Evolutionary conservation across 2,888 invertebrate species (phyloP).

Genomic region (Drosophila neotestacea): DNA sequence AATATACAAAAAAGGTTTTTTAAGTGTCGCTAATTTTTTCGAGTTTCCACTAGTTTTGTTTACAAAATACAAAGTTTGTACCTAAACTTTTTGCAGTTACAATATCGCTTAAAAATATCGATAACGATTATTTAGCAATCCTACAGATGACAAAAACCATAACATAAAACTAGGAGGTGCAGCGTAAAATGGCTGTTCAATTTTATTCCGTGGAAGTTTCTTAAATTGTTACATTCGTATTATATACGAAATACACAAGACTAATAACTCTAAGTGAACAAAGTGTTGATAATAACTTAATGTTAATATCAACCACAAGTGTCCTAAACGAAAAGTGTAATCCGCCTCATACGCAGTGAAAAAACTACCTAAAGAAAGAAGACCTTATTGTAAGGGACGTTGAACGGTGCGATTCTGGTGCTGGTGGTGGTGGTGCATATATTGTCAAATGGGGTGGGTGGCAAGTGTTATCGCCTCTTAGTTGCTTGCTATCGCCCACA

Average conservation of each 20-base stretch:
- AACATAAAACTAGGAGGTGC: conserved; percentile 46
- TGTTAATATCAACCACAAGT: conserved; percentile 37
- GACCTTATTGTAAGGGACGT: conserved; percentile 45
- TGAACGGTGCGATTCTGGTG: conserved; percentile 52
- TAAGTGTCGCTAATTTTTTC: too few relatives aligned
- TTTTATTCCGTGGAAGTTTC: conserved; percentile 34
- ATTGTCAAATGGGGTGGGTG: conserved; percentile 35
- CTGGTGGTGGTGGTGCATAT: conserved; percentile 35
- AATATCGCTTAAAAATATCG: too few relatives aligned
- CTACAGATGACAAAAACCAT: conserved; percentile 21
- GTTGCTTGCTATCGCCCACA: conserved; percentile 57
- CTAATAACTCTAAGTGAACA: conserved; percentile 13
- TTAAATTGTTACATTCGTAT: conserved; percentile 18
- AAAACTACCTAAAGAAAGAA: conserved; percentile 32
- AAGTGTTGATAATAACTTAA: conserved; percentile 28
- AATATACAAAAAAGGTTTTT: too few relatives aligned
- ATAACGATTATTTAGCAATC: too few relatives aligned
- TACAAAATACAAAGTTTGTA: too few relatives aligned
- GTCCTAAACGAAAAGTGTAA: conserved; percentile 44
- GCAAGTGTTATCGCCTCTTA: conserved; percentile 61
- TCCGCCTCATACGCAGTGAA: conserved; percentile 32
- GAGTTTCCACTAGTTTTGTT: too few relatives aligned
- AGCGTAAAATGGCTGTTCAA: conserved; percentile 30
- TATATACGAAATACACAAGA: conserved; percentile 4
- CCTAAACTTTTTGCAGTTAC: too few relatives aligned